Base-by-base conservation (phyloP, 2,888 invertebrate genomes). In the Hirtodrosophila alboralis region DNA sequence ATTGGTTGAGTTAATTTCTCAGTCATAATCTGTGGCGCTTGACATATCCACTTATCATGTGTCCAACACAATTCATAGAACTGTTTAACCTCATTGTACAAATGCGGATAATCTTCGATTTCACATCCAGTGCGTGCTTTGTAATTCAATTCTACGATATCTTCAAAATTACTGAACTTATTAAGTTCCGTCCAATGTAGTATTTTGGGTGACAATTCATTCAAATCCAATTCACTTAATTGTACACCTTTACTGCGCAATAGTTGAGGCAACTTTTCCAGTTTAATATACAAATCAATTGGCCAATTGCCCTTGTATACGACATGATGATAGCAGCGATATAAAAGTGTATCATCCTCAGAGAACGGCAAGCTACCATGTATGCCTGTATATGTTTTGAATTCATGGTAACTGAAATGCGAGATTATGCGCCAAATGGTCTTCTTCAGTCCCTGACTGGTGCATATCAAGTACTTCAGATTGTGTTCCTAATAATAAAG, bases 131-230 rank as follows among this genome's bases (percentile, higher is more conserved):
- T 69, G 8, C 59, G 66, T 8, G 38, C 18, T 1, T 5, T 13
- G 14, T 58, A 69, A 1, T 43, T n/a, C 1, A 7, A 7, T 9
- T 63, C 36, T 6, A 57, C 74, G 7, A 84, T 74, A 1, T 61
- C 41, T 4, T 67, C 45, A 4, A 84, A 70, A 37, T 81, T 61
- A 0, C 56, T 68, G 6, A 47, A 53, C 1, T 30, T n/a, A 2
- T 49, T 7, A 0, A 80, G 31, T 0, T 86, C 84, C 0, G 21
- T n/a, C 60, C 65, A 61, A 26, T 71, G 51, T 6, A 81, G 13
- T 1, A 86, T 53, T 44, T 80, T 86, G 0, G 81, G 81, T 1
- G 86, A 80, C 4, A 81, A 4, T 3, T 66, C 12, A 0, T 7
- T 1, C 28, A 81, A 41, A 1, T 76, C 51, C 0, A 70, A 10